Percentiles rank a stretch among this genome's conserved stretches.
Conservation (phyloP, 2,113 vertebrate genomes). For the Scomber scombrus region DNA sequence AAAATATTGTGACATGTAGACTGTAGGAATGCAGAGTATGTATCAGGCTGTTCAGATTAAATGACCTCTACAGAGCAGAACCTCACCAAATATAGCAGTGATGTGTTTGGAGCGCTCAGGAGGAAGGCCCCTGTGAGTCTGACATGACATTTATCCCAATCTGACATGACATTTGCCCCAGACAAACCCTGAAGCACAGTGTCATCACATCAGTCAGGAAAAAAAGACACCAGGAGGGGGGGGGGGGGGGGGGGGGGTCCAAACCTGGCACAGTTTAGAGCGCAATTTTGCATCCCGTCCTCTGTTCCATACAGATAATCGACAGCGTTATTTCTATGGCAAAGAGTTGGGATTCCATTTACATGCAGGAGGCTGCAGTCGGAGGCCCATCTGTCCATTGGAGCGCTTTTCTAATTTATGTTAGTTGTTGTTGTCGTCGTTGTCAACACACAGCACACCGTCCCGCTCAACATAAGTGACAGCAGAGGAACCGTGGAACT, state of each 20-base stretch:
- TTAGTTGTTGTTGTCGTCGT: constrained; percentile 71
- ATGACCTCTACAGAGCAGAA: background rate
- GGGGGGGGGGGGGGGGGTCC: constrained; percentile 43
- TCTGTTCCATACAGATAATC: constrained; percentile 24
- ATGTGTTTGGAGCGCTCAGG: background rate
- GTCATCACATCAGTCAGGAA: constrained; percentile 37
- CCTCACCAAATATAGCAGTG: constrained; percentile 30
- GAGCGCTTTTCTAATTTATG: constrained; percentile 75
- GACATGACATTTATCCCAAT: constrained; percentile 27
- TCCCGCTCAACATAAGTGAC: constrained; percentile 60
- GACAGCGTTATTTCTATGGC: constrained; percentile 1
- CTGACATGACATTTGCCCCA: constrained; percentile 27
- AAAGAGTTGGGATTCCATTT: constrained; percentile 45
- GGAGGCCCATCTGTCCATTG: constrained; percentile 77
- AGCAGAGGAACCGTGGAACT: constrained; percentile 77
- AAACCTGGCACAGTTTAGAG: constrained; percentile 15
- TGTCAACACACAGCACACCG: constrained; percentile 37
- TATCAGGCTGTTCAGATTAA: constrained; percentile 21
- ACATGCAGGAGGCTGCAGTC: constrained; percentile 68
- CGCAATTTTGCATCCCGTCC: background rate
- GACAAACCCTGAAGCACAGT: constrained; percentile 5
- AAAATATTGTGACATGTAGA: constrained; percentile 15
- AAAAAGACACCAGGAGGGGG: constrained; percentile 20
- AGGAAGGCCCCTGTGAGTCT: constrained; percentile 4
- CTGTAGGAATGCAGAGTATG: constrained; percentile 18